phyloP scores from a whole-genome alignment of 2,113 vertebrate genomes.

The Pachypanchax playfairii region DNA sequence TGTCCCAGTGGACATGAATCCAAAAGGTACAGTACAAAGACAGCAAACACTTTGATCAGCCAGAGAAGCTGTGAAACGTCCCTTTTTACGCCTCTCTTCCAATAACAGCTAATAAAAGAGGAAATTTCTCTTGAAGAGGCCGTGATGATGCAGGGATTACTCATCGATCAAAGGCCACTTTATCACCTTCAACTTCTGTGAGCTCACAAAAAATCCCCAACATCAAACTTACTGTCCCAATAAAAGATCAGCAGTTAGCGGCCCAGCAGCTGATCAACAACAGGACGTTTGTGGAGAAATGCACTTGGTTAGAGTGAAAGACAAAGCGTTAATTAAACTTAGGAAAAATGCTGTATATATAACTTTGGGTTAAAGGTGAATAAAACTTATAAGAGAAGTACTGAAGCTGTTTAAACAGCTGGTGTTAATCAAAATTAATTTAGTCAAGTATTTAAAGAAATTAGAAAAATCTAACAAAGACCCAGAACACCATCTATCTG shows the following conservation, averaged over 20 bases:
- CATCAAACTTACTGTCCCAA: constrained; percentile 33
- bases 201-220: constrained; percentile 18
- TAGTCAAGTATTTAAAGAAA: no score
- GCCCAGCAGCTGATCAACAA: not conserved
- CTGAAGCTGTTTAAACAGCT: no score
- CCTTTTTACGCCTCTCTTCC: constrained; percentile 40
- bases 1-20: constrained; percentile 43
- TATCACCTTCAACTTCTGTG: constrained; percentile 18
- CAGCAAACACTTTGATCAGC: constrained; percentile 55
- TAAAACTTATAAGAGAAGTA: no score
- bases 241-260: constrained; percentile 9
- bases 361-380: not conserved
- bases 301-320: not conserved
- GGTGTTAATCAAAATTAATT: no score
- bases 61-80: constrained; percentile 56
- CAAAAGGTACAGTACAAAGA: constrained; percentile 59
- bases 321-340: not conserved
- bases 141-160: constrained; percentile 47
- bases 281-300: not conserved
- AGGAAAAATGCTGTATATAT: not conserved
- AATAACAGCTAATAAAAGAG: constrained; percentile 62
- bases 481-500: no score
- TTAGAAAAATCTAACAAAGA: no score
- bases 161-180: constrained; percentile 56
- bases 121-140: constrained; percentile 53